Evolutionary conservation across 2,888 invertebrate species (phyloP).

Genomic region (Yponomeuta evonymella): DNA sequence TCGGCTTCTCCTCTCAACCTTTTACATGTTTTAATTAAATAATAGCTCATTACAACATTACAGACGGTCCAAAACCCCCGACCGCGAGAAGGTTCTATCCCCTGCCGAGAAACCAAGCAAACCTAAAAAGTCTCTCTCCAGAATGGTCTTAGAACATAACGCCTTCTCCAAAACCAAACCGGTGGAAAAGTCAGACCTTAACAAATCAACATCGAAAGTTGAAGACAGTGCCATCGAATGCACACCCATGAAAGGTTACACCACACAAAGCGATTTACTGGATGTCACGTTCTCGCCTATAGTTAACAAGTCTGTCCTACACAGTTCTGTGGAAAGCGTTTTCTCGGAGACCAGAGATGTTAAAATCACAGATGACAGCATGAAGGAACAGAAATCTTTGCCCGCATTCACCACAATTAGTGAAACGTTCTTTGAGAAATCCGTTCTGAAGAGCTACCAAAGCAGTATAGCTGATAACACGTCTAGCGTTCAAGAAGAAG

Average conservation of each 20-base stretch:
- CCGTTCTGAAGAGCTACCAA: conserved; percentile 47
- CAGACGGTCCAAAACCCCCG: conserved; percentile 59
- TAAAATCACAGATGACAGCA: neutral
- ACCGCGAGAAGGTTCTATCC: conserved; percentile 47
- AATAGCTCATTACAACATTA: neutral
- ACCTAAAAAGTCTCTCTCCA: conserved; percentile 54
- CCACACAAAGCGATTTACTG: conserved; percentile 44
- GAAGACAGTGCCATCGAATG: conserved; percentile 43
- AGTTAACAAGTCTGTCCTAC: conserved; percentile 56
- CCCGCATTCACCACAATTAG: conserved; percentile 46
- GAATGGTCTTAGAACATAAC: conserved; percentile 64
- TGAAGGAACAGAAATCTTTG: conserved; percentile 30
- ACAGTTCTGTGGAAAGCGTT: conserved; percentile 48
- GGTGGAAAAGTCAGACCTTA: conserved; percentile 33
- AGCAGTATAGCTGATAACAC: conserved; percentile 41
- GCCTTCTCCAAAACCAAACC: conserved; percentile 57
- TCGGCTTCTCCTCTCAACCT: no score
- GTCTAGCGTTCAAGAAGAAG: conserved; percentile 31
- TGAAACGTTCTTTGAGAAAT: conserved; percentile 47
- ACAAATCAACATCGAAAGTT: conserved; percentile 11
- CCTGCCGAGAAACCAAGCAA: conserved; percentile 46
- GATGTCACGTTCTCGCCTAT: conserved; percentile 65
- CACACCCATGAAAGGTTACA: conserved; percentile 56
- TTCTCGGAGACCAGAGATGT: conserved; percentile 34
- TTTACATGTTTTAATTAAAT: no score